phyloP scores from a whole-genome alignment of 2,113 vertebrate genomes.

The Pomatorhinus ruficollis region DNA sequence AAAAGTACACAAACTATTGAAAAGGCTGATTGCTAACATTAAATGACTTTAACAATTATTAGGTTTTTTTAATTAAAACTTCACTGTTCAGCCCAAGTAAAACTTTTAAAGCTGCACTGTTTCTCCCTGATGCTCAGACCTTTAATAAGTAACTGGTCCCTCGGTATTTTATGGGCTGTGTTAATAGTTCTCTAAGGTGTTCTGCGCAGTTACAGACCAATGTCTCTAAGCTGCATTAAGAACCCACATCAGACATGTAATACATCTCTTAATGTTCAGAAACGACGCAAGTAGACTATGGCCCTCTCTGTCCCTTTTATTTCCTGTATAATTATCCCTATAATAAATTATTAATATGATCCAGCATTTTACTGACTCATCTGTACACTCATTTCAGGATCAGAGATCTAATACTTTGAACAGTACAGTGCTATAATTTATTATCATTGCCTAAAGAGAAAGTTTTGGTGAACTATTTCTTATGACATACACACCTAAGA shows the following conservation, averaged over 20 bases:
- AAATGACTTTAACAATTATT: not conserved
- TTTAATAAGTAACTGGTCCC: not conserved
- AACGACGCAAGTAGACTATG: not conserved
- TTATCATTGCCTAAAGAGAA: not conserved
- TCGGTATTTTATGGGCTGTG: not conserved
- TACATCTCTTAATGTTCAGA: not conserved
- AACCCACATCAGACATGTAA: not conserved
- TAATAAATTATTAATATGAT: constrained; percentile 51
- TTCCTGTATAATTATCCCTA: constrained; percentile 36
- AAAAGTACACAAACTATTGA: not conserved
- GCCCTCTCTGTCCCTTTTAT: constrained; percentile 6
- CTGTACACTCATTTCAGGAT: not conserved
- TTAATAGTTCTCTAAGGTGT: constrained; percentile 2
- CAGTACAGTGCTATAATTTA: not conserved
- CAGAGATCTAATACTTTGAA: not conserved
- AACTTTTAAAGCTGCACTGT: not conserved
- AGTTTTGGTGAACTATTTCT: not conserved
- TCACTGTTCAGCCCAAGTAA: not conserved
- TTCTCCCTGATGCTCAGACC: not conserved
- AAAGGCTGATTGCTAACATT: not conserved
- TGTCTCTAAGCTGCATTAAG: not conserved
- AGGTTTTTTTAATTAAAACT: not conserved
- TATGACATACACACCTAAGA: not conserved
- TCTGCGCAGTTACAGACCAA: not conserved
- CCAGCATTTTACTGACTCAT: constrained; percentile 29